These are phyloP conservation scores for Discoglossus pictus DNA, from an alignment of 2,797 vertebrate genomes.

Conservation along the genomic window DNA sequence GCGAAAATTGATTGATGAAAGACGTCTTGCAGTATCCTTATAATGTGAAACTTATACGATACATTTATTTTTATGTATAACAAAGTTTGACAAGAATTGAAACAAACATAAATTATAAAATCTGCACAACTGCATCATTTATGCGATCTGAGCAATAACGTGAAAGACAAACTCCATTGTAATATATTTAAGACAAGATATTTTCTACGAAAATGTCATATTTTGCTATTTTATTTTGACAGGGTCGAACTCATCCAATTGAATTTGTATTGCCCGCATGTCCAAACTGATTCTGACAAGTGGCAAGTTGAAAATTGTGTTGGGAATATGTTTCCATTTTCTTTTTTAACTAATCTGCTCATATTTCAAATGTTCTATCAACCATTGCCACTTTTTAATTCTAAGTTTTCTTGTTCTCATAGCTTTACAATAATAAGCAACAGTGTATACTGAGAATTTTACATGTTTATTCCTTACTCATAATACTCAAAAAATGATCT, in stretches of 20 bases:
- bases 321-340: conserved; percentile 25
- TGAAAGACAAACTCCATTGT: too few species aligned
- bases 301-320: conserved; percentile 35
- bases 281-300: conserved; percentile 38
- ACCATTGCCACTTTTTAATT: conserved; percentile 3
- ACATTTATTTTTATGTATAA: not conserved
- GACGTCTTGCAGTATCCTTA: not conserved
- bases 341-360: conserved; percentile 12
- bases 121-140: too few species aligned
- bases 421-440: conserved; percentile 12
- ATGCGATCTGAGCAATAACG: too few species aligned
- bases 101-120: too few species aligned
- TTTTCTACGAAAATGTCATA: too few species aligned
- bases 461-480: not conserved
- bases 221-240: conserved; percentile 8
- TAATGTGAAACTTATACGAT: too few species aligned
- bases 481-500: too few species aligned
- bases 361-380: conserved; percentile 14
- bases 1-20: conserved; percentile 13
- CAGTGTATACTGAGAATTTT: conserved; percentile 25
- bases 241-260: conserved; percentile 18
- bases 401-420: conserved; percentile 22
- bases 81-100: not conserved
- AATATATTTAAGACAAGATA: too few species aligned
- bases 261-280: conserved; percentile 5